These are phyloP conservation scores for Elysia crispata DNA, from an alignment of 2,888 invertebrate genomes.

Conservation along the genomic window DNA sequence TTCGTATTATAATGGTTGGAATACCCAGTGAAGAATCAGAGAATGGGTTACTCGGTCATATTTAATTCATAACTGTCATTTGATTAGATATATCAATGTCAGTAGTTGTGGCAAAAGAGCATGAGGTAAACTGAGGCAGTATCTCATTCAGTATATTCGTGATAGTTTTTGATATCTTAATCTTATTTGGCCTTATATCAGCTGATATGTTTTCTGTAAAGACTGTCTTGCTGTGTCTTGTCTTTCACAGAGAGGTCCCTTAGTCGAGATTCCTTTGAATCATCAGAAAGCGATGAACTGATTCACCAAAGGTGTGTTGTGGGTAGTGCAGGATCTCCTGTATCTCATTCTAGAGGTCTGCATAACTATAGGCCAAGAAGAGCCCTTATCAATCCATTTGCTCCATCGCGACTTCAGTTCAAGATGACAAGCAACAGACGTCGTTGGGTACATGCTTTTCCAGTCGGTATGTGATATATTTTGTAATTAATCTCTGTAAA, in stretches of 20 bases:
- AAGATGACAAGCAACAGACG: slow-evolving; percentile 95
- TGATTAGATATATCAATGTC: too few relatives aligned
- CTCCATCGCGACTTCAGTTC: slow-evolving; percentile 97
- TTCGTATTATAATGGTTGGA: too few relatives aligned
- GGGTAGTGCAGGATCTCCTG: slow-evolving; percentile 73
- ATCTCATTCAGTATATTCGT: too few relatives aligned
- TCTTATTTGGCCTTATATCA: too few relatives aligned
- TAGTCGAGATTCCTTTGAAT: slow-evolving; percentile 56
- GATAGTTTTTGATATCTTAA: too few relatives aligned
- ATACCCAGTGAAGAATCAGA: too few relatives aligned
- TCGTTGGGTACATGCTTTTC: slow-evolving; percentile 99
- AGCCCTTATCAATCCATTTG: slow-evolving; percentile 94
- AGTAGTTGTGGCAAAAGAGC: too few relatives aligned
- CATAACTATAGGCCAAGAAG: slow-evolving; percentile 61
- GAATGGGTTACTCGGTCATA: too few relatives aligned
- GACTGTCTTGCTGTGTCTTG: background rate
- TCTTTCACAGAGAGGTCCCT: slow-evolving; percentile 46
- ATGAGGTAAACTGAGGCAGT: too few relatives aligned
- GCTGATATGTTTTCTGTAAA: too few relatives aligned
- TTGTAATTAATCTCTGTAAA: too few relatives aligned
- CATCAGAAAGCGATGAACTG: slow-evolving; percentile 63
- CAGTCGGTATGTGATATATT: slow-evolving; percentile 76
- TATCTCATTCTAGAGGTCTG: slow-evolving; percentile 62
- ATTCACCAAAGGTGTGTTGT: slow-evolving; percentile 60
- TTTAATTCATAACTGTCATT: too few relatives aligned